phyloP scores from a whole-genome alignment of 2,888 invertebrate species.

The Anticlea derivata region DNA sequence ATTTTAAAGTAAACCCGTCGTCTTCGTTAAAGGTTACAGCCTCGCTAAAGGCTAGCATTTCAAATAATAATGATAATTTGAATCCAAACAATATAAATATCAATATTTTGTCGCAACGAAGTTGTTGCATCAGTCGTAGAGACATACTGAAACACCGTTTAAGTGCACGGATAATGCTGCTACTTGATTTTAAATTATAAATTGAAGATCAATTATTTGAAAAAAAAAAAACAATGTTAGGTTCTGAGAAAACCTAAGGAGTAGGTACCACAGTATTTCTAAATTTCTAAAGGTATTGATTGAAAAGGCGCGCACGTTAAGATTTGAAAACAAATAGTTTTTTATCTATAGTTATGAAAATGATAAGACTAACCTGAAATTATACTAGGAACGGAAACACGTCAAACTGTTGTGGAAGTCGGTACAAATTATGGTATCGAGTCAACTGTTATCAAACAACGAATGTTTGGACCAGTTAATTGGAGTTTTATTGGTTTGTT shows the following conservation, averaged over 20 bases:
- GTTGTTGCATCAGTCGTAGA: neutral
- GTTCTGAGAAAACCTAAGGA: no score
- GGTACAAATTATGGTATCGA: conserved; percentile 26
- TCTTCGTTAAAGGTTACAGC: conserved; percentile 15
- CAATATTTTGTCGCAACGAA: neutral
- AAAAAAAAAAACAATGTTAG: no score
- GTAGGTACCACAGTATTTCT: no score
- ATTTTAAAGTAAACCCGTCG: conserved; percentile 71
- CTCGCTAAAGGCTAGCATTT: neutral
- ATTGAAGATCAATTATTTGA: no score
- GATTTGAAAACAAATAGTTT: neutral
- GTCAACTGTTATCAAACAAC: conserved; percentile 47
- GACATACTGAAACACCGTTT: neutral
- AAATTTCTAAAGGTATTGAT: no score
- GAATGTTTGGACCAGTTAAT: conserved; percentile 60
- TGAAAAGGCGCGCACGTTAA: neutral
- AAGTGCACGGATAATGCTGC: neutral
- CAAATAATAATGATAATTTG: neutral
- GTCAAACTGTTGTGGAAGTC: conserved; percentile 12
- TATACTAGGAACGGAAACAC: conserved; percentile 8
- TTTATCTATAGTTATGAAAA: neutral
- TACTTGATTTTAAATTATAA: no score
- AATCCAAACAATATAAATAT: neutral
- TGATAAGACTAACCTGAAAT: conserved; percentile 15
- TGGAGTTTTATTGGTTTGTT: conserved; percentile 65